A percentile compares a stretch with the other conserved stretches of the same genome.
phyloP scores from a whole-genome alignment of 2,888 invertebrate genomes.

The Opisthograptis luteolata region DNA sequence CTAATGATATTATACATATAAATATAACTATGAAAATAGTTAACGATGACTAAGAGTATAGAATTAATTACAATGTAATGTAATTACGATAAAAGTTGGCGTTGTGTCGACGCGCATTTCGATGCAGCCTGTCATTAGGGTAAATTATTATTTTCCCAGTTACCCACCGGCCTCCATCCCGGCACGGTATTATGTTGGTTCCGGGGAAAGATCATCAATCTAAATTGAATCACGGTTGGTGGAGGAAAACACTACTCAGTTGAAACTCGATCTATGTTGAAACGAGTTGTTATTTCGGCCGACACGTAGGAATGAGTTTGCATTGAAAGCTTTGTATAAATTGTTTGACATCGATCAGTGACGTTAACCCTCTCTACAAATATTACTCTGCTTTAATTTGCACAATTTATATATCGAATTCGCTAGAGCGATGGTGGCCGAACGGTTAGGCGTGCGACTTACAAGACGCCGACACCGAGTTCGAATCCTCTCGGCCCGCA shows the following conservation, averaged over 20 bases:
- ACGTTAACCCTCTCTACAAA: conserved; percentile 15
- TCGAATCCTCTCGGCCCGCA: no score
- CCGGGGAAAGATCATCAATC: conserved; percentile 40
- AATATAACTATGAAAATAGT: no score
- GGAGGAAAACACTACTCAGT: conserved; percentile 40
- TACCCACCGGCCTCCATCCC: conserved; percentile 26
- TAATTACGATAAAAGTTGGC: conserved; percentile 30
- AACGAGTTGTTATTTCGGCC: conserved; percentile 33
- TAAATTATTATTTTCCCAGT: conserved; percentile 38
- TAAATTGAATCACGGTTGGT: conserved; percentile 39
- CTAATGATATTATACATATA: no score
- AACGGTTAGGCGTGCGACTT: no score
- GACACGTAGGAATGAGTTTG: conserved; percentile 38
- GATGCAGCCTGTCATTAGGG: conserved; percentile 38
- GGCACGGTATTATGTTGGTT: conserved; percentile 37
- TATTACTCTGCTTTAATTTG: conserved; percentile 7
- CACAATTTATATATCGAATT: conserved; percentile 4
- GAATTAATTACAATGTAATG: conserved; percentile 15
- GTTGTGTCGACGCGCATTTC: conserved; percentile 20
- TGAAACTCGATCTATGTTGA: conserved; percentile 38
- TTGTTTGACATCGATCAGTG: conserved; percentile 32
- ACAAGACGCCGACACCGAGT: no score
- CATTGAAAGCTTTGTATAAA: conserved; percentile 36
- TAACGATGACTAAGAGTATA: background rate
- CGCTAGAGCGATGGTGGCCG: no score